Base-by-base conservation (phyloP, 2,113 vertebrate species). In the Psittacara wagleri region DNA sequence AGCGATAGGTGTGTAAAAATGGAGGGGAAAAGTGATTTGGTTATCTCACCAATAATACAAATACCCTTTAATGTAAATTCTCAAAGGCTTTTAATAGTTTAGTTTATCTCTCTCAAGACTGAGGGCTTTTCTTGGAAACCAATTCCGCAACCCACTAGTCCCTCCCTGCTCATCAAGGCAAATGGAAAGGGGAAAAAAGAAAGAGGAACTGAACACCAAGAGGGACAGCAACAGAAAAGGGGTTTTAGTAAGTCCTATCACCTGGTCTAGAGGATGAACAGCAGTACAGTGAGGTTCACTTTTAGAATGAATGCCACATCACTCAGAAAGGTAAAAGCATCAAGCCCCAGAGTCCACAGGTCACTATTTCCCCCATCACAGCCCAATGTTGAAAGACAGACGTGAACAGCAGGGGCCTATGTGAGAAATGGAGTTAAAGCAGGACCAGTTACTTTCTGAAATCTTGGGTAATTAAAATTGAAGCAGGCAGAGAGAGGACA, bases 171-270 rank as follows among this genome's bases (percentile, higher is more conserved):
- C 89, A 86, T 46, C 4, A 2, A 62, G 49, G 63, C 52, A 49
- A 59, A 64, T 11, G 70, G 64, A 52, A 75, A 48, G 61, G 35
- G 52, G 46, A 43, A 81, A 70, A 68, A 59, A 63, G 25, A 72
- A 95, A 88, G 57, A 77, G 52, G 69, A 78, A 83, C 63, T 4
- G 9, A 90, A 57, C 22, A 54, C 52, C 46, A 52, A 59, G 73
- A 83, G 46, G 68, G 78, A 76, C 2, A 4, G 29, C 0, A 0
- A 28, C 0, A 0, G 51, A 33, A 83, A 86, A 35, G 18, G 54
- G 13, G 31, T 70, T 78, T 78, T 51, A 74, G 67, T 67, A 92
- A 95, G 70, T 54, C 57, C 20, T 35, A 35, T 35, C 25, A 23
- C 57, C 57, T 59, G 13, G 31, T 17, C 51, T 17, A n/a, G 19